A percentile compares a stretch with the other conserved stretches of the same genome.
These are phyloP conservation scores for Tineola bisselliella DNA, from an alignment of 2,888 invertebrate species.

Conservation along the genomic window DNA sequence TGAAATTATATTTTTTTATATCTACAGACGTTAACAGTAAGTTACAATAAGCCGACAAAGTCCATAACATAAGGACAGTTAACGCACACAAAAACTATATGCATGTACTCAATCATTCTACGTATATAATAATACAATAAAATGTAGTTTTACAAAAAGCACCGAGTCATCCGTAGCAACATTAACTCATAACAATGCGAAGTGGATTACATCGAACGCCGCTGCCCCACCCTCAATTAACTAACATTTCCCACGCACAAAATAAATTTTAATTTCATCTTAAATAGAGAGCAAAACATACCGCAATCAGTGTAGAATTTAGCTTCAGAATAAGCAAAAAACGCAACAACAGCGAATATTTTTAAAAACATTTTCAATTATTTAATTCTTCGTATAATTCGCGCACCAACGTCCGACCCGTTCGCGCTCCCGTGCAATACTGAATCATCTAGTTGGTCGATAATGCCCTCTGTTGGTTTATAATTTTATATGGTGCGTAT, in stretches of 20 bases:
- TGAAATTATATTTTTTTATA: too few species aligned
- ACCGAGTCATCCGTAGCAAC: background rate
- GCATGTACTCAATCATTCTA: too few species aligned
- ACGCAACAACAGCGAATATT: constrained; percentile 30
- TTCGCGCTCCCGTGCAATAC: constrained; percentile 46
- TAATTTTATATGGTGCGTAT: constrained; percentile 11
- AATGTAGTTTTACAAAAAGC: too few species aligned
- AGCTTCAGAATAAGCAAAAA: constrained; percentile 46
- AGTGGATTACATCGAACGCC: background rate
- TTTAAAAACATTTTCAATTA: constrained; percentile 39
- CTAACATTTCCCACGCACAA: background rate
- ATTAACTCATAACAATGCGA: background rate
- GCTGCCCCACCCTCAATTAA: background rate
- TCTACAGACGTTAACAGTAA: too few species aligned
- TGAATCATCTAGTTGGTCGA: constrained; percentile 29
- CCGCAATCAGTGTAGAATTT: constrained; percentile 59
- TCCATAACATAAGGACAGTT: too few species aligned
- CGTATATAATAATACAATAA: too few species aligned
- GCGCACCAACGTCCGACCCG: constrained; percentile 50
- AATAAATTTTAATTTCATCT: background rate
- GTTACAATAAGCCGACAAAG: too few species aligned
- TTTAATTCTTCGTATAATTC: constrained; percentile 14
- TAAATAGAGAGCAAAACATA: constrained; percentile 18
- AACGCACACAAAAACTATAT: too few species aligned
- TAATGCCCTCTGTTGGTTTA: constrained; percentile 3